Evolutionary conservation across 2,888 invertebrate genomes (phyloP).

Genomic region (Cephus pygmeus): DNA sequence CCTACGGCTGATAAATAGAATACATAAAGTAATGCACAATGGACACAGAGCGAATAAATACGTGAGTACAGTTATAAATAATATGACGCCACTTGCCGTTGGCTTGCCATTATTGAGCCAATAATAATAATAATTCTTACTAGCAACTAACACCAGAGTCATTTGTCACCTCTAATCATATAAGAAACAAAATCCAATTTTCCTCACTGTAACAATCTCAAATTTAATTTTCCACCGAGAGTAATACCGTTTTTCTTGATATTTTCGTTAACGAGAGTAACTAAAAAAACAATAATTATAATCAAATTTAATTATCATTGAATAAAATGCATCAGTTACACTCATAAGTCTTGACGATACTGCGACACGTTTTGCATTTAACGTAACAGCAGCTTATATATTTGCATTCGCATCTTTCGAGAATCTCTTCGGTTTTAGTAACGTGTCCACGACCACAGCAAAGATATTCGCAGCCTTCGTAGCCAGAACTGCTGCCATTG

Average conservation of each 20-base stretch:
- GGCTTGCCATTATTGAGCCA: neutral
- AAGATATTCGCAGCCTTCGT: conserved; percentile 82
- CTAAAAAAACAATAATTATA: neutral
- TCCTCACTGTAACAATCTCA: neutral
- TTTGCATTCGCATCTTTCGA: conserved; percentile 85
- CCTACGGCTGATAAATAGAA: conserved; percentile 5
- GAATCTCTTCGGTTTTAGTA: conserved; percentile 74
- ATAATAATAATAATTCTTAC: neutral
- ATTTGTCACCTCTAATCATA: neutral
- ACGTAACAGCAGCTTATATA: conserved; percentile 91
- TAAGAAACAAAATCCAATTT: neutral
- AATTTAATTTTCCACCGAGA: neutral
- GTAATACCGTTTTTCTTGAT: neutral
- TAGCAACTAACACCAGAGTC: neutral
- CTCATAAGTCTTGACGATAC: conserved; percentile 77
- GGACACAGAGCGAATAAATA: conserved; percentile 19
- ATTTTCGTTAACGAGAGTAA: neutral
- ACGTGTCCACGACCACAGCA: conserved; percentile 87
- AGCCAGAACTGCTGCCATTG: conserved; percentile 74
- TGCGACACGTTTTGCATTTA: conserved; percentile 84
- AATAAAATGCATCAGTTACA: conserved; percentile 70
- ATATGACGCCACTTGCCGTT: neutral
- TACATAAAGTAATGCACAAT: conserved; percentile 7
- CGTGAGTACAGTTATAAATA: neutral
- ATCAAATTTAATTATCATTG: neutral